Evolutionary conservation across 2,888 invertebrate species (phyloP).

Genomic region (Chydorus sphaericus): DNA sequence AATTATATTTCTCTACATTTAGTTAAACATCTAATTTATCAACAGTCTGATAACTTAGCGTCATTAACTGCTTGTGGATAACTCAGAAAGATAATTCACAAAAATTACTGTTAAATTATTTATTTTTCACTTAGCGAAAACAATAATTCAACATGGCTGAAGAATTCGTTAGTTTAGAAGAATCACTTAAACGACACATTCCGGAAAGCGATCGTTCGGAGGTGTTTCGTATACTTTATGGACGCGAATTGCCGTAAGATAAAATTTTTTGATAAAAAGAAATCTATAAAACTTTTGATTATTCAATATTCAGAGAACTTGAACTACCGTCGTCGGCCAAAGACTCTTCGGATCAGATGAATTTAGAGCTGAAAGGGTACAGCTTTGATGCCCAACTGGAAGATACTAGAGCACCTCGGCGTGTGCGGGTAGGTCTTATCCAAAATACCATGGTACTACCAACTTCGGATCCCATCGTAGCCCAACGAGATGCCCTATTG

Average conservation of each 20-base stretch:
- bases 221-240: conserved; percentile 61
- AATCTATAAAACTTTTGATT: conserved; percentile 20
- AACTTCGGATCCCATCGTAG: conserved; percentile 52
- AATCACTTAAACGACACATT: conserved; percentile 42
- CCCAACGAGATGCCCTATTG: conserved; percentile 64
- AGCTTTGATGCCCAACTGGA: conserved; percentile 50
- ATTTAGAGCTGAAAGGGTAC: conserved; percentile 62
- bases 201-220: conserved; percentile 43
- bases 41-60: no score
- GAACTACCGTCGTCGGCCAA: conserved; percentile 38
- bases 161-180: conserved; percentile 31
- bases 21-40: no score
- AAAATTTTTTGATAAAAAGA: background rate
- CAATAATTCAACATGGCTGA: background rate
- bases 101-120: no score
- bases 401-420: conserved; percentile 46
- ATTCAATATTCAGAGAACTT: conserved; percentile 33
- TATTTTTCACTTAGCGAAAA: no score
- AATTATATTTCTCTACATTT: no score
- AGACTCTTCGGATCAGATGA: conserved; percentile 35
- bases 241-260: conserved; percentile 49
- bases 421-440: conserved; percentile 68
- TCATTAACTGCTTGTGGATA: no score
- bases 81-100: no score
- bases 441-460: conserved; percentile 72